A percentile compares a stretch with the other conserved stretches of the same genome.
These are phyloP conservation scores for Euwallacea fornicatus DNA, from an alignment of 1,140 invertebrate species.

Conservation along the genomic window DNA sequence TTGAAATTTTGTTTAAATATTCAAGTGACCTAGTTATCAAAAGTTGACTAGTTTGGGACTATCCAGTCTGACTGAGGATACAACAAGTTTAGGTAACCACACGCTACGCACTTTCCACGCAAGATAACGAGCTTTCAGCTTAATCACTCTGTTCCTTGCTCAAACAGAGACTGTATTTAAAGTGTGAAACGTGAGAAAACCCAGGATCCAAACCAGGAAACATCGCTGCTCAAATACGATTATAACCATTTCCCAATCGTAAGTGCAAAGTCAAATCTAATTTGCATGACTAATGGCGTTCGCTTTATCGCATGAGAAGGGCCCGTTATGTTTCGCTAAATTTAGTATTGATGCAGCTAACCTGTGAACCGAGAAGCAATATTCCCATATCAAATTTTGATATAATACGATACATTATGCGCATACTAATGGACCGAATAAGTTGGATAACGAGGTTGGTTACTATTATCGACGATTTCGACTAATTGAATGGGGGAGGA, in stretches of 20 bases:
- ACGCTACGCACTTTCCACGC: too few relatives aligned
- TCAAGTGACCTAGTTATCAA: too few relatives aligned
- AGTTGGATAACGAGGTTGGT: neutral
- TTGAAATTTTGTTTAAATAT: too few relatives aligned
- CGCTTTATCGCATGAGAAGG: slow-evolving; percentile 24
- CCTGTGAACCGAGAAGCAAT: slow-evolving; percentile 15
- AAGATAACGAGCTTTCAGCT: too few relatives aligned
- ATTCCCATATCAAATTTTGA: slow-evolving; percentile 22
- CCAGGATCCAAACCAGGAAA: too few relatives aligned
- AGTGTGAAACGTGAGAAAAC: too few relatives aligned
- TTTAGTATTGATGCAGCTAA: slow-evolving; percentile 28
- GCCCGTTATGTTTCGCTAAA: slow-evolving; percentile 24
- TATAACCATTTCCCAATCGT: slow-evolving; percentile 18
- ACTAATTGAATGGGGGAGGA: neutral
- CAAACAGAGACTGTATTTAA: too few relatives aligned
- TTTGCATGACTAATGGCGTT: slow-evolving; percentile 24
- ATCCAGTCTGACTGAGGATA: too few relatives aligned
- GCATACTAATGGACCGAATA: slow-evolving; percentile 17
- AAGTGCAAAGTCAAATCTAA: slow-evolving; percentile 22
- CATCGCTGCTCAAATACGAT: neutral
- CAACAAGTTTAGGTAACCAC: too few relatives aligned
- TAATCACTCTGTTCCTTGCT: too few relatives aligned
- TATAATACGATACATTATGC: slow-evolving; percentile 23
- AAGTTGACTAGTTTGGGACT: too few relatives aligned
- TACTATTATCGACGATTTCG: neutral